Evolutionary conservation across 2,888 invertebrate genomes (phyloP), one percentile per base, ranked within the genome.

Genomic region (Rhingia rostrata): DNA sequence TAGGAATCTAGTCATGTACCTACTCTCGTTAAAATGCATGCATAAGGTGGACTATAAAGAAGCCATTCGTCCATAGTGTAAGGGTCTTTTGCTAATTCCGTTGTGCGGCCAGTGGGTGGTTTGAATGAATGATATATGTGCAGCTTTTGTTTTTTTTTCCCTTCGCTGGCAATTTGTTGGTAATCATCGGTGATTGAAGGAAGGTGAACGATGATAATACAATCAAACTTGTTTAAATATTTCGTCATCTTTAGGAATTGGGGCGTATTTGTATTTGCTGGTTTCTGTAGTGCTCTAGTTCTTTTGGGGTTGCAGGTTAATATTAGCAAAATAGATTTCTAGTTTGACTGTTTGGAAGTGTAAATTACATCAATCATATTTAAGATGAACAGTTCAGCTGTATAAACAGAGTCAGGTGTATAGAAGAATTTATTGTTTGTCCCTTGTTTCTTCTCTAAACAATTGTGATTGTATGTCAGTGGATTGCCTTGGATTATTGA

Each of bases 171-270:
- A 58, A 60, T 60, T 66, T 61, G 45, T 58, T 70, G 47, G 45
- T 51, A 60, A 69, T 81, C 58, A 70, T 70, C 41, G 63, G 54
- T 61, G 33, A 61, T 77, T 72, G 64, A 82, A 66, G 70, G 70
- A 43, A 54, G 41, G 43, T 49, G 14, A 43, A 58, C 45, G 33
- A 37, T 67, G 72, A 67, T 78, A 83, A 83, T 83, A 37, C 61
- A 67, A 78, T 78, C 37, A 78, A 43, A 67, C 53, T 54, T 66
- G 14, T 54, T 72, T 60, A 60, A 82, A 75, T 33, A 70, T 51
- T 37, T 35, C 9, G 60, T 58, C 14, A 32, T 30, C 39, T 39
- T 66, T 66, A 51, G 33, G 41, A 61, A 60, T 53, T 67, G 54
- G 47, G 54, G 70, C 30, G 41, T n/a, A 30, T 64, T 35, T 45